Evolutionary conservation across 2,797 vertebrate genomes (phyloP), one percentile per base, ranked within the genome.

Genomic region (Chromobotia macracanthus): DNA sequence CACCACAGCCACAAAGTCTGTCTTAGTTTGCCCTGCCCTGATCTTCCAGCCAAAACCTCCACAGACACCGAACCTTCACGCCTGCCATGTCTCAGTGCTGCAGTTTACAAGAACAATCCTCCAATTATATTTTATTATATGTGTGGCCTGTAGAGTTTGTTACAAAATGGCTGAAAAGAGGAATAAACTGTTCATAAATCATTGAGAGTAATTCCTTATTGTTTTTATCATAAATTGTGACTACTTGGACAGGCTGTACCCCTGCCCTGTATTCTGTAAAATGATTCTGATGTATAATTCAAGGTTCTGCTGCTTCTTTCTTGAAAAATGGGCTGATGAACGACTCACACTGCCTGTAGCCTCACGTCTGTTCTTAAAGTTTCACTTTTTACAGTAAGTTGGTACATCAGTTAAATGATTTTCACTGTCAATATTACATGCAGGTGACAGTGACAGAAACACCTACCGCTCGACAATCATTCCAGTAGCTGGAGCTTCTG

Each of bases 11-110:
- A 76, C 77, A 79, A 58, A 82, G 72, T 85, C 85, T 81, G 82
- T 88, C 89, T 88, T 84, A 80, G 74, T 85, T 84, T 80, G 83
- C 89, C 89, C 88, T 84, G 84, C 87, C 85, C 86, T 86, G 83
- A 48, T 85, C 80, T 46, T 35, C 51, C 61, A 79, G 77, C 51
- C 73, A 73, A 76, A 78, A 38, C 58, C 72, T 51, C 81, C 79
- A 79, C 71, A 85, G 60, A 82, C 66, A 74, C 41, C 64, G 38
- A 76, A 44, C n/a, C 48, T 55, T 67, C 53, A 77, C 60, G 70
- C 19, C 69, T 72, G 72, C 66, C 75, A 51, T 28, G 18, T 25
- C 13, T n/a, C 31, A 18, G 66, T 50, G 12, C 66, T 46, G 21
- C 74, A 83, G 64, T 77, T 80, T 63, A 78, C 55, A 23, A 68